phyloP scores from a whole-genome alignment of 2,113 vertebrate genomes.

The Damaliscus lunatus region DNA sequence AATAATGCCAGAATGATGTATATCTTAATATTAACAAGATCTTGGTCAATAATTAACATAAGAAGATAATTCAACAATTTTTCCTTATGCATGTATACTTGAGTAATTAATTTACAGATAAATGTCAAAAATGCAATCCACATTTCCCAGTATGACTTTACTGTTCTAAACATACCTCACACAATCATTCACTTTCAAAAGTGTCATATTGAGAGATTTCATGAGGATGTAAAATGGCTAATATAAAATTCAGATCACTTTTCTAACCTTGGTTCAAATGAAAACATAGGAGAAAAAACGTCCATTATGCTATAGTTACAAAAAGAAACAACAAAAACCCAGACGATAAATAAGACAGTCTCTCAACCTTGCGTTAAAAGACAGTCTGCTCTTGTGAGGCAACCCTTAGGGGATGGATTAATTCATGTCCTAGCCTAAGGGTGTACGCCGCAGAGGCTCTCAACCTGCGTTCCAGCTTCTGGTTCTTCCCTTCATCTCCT shows the following conservation, averaged over 20 bases:
- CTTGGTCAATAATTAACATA: constrained; percentile 31
- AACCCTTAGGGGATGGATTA: not conserved
- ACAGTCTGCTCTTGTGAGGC: not conserved
- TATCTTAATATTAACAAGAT: constrained; percentile 23
- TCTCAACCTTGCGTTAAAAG: not conserved
- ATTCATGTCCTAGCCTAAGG: constrained; percentile 16
- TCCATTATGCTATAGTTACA: not conserved
- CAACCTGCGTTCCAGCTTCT: not conserved
- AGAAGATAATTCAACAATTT: constrained; percentile 12
- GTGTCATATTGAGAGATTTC: constrained; percentile 49
- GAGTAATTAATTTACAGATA: constrained; percentile 39
- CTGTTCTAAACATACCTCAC: constrained; percentile 26
- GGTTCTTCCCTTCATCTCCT: not conserved
- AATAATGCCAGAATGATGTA: constrained; percentile 35
- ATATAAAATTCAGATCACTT: constrained; percentile 56
- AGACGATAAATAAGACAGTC: not conserved
- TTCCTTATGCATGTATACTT: not conserved
- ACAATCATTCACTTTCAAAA: constrained; percentile 47
- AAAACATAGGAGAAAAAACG: not conserved
- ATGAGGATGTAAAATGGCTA: constrained; percentile 37
- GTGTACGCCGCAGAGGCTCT: not conserved
- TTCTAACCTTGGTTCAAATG: constrained; percentile 51
- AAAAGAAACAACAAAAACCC: constrained; percentile 24
- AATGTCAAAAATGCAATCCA: constrained; percentile 31
- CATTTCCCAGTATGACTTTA: not conserved